A percentile compares a stretch with the other conserved stretches of the same genome.
These are phyloP conservation scores for Phyllostomus hastatus DNA, from an alignment of 2,113 vertebrate genomes.

Conservation along the genomic window DNA sequence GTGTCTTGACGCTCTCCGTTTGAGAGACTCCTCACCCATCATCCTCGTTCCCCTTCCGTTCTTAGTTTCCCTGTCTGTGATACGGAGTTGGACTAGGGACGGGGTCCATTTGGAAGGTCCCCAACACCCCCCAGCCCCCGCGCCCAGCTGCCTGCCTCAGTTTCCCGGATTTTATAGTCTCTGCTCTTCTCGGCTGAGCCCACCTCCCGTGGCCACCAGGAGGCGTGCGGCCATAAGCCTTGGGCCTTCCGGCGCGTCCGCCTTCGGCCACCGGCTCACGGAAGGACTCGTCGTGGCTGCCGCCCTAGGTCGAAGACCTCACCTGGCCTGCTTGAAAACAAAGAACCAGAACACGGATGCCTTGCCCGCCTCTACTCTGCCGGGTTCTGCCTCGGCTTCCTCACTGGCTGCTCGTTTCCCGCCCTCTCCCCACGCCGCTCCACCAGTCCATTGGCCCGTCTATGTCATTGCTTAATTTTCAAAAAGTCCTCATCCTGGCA, in stretches of 20 bases:
- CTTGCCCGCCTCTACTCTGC: neutral
- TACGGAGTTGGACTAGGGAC: neutral
- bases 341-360: neutral
- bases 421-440: neutral
- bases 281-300: neutral
- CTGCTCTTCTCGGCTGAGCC: neutral
- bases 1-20: neutral
- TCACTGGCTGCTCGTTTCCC: neutral
- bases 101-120: neutral
- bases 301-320: neutral
- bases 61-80: neutral
- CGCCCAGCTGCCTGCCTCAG: neutral
- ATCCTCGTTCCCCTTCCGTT: neutral
- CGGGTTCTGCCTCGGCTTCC: neutral
- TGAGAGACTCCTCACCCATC: neutral
- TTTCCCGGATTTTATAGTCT: conserved; percentile 19
- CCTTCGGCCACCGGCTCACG: neutral
- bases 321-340: conserved; percentile 31
- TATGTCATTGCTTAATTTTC: neutral
- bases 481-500: neutral
- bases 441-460: neutral
- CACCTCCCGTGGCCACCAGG: conserved; percentile 38
- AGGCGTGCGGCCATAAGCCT: conserved; percentile 48
- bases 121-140: neutral
- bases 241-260: neutral